Evolutionary conservation across 1,140 invertebrate genomes (phyloP).

Genomic region (Rhyzopertha dominica): DNA sequence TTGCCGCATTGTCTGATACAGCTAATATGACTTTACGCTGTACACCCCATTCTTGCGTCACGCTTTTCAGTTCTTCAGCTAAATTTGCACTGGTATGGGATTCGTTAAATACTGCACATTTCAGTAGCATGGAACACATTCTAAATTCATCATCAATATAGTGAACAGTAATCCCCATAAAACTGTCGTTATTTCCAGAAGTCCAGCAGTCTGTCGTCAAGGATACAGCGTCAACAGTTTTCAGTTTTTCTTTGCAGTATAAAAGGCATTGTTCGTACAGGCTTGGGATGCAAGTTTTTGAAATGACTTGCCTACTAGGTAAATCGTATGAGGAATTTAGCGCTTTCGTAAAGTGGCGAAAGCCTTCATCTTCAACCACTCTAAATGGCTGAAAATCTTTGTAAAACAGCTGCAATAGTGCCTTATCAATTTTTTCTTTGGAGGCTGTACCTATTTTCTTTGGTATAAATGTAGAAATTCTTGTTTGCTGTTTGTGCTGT

Average conservation of each 20-base stretch:
- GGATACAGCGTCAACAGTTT: slow-evolving; percentile 3
- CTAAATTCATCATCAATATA: slow-evolving; percentile 21
- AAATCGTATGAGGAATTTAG: slow-evolving; percentile 4
- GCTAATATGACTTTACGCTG: background rate
- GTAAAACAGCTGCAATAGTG: background rate
- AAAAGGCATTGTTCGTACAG: slow-evolving; percentile 7
- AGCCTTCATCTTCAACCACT: slow-evolving; percentile 2
- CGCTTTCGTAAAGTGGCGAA: background rate
- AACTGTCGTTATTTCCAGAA: slow-evolving; percentile 18
- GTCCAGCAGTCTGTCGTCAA: slow-evolving; percentile 17
- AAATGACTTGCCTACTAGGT: background rate
- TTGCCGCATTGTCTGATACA: slow-evolving; percentile 9
- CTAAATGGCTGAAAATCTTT: slow-evolving; percentile 2
- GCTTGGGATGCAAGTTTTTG: background rate
- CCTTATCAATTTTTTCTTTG: background rate
- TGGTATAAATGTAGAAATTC: no score
- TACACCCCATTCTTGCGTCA: slow-evolving; percentile 18
- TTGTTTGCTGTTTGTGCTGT: no score
- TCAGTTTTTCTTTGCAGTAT: background rate
- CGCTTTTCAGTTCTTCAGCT: slow-evolving; percentile 19
- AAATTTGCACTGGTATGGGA: slow-evolving; percentile 13
- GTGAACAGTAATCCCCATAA: slow-evolving; percentile 19
- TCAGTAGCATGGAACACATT: slow-evolving; percentile 13
- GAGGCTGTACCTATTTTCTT: no score
- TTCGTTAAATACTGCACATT: slow-evolving; percentile 9